phyloP scores from a whole-genome alignment of 2,888 invertebrate genomes.

The Protonemura montana region DNA sequence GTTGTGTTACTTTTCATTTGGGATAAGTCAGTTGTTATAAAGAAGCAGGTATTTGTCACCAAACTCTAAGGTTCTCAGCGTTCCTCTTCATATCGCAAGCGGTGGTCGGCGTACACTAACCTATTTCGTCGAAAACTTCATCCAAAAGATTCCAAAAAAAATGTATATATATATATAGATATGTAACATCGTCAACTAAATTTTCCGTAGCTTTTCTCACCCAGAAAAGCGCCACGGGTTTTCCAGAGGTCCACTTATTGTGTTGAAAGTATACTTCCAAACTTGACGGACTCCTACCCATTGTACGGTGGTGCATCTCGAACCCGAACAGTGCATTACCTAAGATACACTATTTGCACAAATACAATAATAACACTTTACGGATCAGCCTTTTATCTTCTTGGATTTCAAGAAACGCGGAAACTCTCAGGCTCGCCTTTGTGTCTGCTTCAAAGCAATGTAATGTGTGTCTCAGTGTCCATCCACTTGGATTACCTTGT shows the following conservation, averaged over 20 bases:
- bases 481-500: not conserved
- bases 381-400: slow-evolving; percentile 37
- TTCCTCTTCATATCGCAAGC: too few relatives aligned
- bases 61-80: not conserved
- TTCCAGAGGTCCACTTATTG: not conserved
- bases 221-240: not conserved
- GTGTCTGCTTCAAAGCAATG: slow-evolving; percentile 22
- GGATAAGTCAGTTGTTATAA: not conserved
- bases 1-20: not conserved
- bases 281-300: not conserved
- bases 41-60: not conserved
- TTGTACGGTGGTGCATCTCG: not conserved
- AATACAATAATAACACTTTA: slow-evolving; percentile 4
- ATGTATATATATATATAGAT: too few relatives aligned
- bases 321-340: not conserved
- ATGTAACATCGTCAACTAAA: not conserved
- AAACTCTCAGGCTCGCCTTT: not conserved
- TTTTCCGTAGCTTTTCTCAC: not conserved
- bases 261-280: not conserved
- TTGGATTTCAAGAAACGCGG: slow-evolving; percentile 29
- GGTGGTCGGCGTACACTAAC: not conserved
- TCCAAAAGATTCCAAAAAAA: not conserved
- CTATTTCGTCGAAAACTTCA: not conserved
- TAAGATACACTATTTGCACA: slow-evolving; percentile 32
- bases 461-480: not conserved